Evolutionary conservation across 2,888 invertebrate species (phyloP).

Genomic region (Pristionchus maxplancki): DNA sequence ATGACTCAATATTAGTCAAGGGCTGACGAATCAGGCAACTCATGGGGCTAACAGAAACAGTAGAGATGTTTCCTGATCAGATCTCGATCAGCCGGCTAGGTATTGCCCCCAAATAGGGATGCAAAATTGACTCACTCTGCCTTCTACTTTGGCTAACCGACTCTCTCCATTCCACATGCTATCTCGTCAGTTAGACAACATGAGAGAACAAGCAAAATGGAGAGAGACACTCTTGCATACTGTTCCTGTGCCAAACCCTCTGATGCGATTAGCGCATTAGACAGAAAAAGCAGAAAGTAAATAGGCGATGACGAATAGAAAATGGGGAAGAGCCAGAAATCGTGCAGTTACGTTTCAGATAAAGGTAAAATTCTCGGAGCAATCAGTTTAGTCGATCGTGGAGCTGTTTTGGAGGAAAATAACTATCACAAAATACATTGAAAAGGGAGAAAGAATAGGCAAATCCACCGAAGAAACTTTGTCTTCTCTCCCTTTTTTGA

Average conservation of each 20-base stretch:
- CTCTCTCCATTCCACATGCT: background rate
- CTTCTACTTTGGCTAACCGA: background rate
- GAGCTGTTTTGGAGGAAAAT: background rate
- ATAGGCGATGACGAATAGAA: background rate
- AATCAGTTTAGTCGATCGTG: background rate
- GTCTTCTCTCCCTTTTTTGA: background rate
- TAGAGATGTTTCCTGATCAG: too few species aligned
- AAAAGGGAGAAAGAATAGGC: background rate
- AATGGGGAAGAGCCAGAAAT: background rate
- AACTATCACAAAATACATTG: background rate
- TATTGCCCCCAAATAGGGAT: too few species aligned
- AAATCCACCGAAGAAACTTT: background rate
- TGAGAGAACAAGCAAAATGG: background rate
- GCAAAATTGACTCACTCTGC: too few species aligned
- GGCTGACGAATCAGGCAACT: background rate
- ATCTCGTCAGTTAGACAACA: background rate
- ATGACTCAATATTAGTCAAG: background rate
- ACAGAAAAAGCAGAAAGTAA: background rate
- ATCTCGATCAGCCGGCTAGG: too few species aligned
- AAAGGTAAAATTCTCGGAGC: background rate
- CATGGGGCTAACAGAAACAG: too few species aligned
- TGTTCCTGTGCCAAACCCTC: background rate
- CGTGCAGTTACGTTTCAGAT: background rate
- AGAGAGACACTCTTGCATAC: background rate
- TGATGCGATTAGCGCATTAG: constrained; percentile 22